Conservation (phyloP, 2,888 invertebrate genomes). For the Omphaloscelis lunosa region DNA sequence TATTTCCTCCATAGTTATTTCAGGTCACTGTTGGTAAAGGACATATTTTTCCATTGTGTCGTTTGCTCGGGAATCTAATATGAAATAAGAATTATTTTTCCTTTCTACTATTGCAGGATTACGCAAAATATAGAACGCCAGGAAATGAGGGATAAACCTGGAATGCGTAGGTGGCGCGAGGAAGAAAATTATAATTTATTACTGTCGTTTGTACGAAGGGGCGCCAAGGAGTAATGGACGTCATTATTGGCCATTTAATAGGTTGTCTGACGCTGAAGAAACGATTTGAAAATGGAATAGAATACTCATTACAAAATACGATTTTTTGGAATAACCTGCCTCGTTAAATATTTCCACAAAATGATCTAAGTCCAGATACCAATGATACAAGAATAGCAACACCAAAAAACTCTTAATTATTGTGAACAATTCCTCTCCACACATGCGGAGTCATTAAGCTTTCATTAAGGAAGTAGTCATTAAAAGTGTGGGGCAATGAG, state of each 20-base stretch:
- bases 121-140: conserved; percentile 36
- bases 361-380: not conserved
- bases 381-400: conserved; percentile 45
- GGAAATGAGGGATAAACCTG: conserved; percentile 65
- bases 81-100: conserved; percentile 44
- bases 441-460: conserved; percentile 84
- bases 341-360: conserved; percentile 12
- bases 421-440: conserved; percentile 66
- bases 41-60: conserved; percentile 18
- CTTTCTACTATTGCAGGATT: conserved; percentile 44
- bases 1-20: not conserved
- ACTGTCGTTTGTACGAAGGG: conserved; percentile 66
- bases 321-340: not conserved
- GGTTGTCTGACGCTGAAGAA: not conserved
- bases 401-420: conserved; percentile 49
- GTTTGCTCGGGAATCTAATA: conserved; percentile 32
- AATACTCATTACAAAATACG: conserved; percentile 2
- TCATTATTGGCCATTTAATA: conserved; percentile 63
- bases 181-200: conserved; percentile 69
- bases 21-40: not conserved
- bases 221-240: conserved; percentile 63
- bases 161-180: conserved; percentile 67
- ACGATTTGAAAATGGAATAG: conserved; percentile 30
- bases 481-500: conserved; percentile 86
- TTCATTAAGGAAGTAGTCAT: conserved; percentile 85